A percentile compares a stretch with the other conserved stretches of the same genome.
phyloP scores from a whole-genome alignment of 2,113 vertebrate genomes.

The Bos indicus region DNA sequence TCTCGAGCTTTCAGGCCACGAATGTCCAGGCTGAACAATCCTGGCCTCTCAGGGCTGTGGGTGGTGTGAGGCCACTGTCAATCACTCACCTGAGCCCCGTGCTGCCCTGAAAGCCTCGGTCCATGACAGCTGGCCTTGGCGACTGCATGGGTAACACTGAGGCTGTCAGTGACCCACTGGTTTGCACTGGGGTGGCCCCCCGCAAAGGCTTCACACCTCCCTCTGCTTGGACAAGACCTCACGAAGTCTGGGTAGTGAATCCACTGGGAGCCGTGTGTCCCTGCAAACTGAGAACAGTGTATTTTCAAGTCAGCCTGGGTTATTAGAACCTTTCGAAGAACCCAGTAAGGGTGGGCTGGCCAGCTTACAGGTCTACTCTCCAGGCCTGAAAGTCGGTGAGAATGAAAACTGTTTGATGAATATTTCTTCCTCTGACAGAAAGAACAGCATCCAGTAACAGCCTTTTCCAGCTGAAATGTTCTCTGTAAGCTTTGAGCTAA shows the following conservation, averaged over 20 bases:
- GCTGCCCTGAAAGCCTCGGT: not conserved
- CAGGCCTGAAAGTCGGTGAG: not conserved
- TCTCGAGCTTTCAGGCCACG: fast-evolving
- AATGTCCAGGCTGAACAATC: not conserved
- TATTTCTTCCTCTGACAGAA: not conserved
- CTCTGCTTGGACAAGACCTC: not conserved
- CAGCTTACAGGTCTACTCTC: not conserved
- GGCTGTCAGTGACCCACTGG: not conserved
- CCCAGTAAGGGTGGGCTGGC: not conserved
- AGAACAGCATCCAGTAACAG: not conserved
- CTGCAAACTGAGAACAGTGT: not conserved
- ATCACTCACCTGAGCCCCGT: not conserved
- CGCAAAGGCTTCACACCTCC: fast-evolving
- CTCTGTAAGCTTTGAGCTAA: not conserved
- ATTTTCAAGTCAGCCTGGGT: not conserved
- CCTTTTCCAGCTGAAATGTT: not conserved
- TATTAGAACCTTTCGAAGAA: not conserved
- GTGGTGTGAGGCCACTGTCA: not conserved
- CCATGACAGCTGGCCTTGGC: not conserved
- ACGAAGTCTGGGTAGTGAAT: not conserved
- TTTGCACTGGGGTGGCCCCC: not conserved
- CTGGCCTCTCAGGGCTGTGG: too few species aligned
- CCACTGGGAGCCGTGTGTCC: fast-evolving
- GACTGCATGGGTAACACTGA: not conserved
- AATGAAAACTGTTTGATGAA: not conserved